Conservation (phyloP, 1,140 invertebrate genomes). For the Ips typographus region DNA sequence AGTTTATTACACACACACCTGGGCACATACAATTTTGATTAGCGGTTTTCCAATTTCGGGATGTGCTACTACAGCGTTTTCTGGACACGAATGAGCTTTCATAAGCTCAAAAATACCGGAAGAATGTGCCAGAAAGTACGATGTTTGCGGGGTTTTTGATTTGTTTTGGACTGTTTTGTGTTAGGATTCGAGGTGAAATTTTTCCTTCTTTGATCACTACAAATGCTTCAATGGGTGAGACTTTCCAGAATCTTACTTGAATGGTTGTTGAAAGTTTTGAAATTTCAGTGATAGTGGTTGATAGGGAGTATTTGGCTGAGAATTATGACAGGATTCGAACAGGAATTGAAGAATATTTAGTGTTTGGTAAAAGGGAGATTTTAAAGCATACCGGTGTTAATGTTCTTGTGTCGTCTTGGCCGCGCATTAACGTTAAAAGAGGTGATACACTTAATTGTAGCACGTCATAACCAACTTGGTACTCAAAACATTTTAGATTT, state of each 20-base stretch:
- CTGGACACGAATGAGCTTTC: background rate
- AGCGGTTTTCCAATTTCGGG: background rate
- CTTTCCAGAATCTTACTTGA: background rate
- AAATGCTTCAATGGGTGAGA: constrained; percentile 69
- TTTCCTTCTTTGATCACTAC: constrained; percentile 68
- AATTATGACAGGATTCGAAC: constrained; percentile 59
- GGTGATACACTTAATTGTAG: constrained; percentile 49
- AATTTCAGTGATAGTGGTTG: constrained; percentile 61
- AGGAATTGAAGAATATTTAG: constrained; percentile 62
- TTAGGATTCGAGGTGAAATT: constrained; percentile 51
- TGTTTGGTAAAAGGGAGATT: constrained; percentile 60
- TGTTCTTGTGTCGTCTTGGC: constrained; percentile 65
- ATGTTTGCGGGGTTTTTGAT: background rate
- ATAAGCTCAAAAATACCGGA: background rate
- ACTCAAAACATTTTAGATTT: constrained; percentile 59
- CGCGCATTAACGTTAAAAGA: constrained; percentile 62
- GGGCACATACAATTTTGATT: background rate
- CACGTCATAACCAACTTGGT: background rate
- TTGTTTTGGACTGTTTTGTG: background rate
- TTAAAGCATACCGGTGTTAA: constrained; percentile 64
- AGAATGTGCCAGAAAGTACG: background rate
- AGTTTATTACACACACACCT: background rate
- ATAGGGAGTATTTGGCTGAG: constrained; percentile 60
- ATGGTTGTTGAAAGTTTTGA: constrained; percentile 5
- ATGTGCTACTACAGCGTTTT: background rate